Evolutionary conservation across 2,113 vertebrate species (phyloP), one percentile per base, ranked within the genome.

Genomic region (Dasyurus viverrinus): DNA sequence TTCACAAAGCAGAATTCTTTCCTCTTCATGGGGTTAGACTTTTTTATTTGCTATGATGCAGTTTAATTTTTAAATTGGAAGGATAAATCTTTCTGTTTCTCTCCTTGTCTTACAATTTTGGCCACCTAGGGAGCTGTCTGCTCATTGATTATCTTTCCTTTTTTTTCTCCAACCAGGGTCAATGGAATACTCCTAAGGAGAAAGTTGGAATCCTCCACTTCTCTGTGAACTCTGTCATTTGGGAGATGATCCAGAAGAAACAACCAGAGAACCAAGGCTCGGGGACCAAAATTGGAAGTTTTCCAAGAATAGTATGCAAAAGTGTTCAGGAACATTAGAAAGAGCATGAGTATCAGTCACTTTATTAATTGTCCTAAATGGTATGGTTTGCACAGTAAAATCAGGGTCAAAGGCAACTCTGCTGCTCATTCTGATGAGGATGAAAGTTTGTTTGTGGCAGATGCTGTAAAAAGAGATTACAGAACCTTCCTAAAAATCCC

Each of bases 1-100:
- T 92, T 7, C 55, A 91, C 92, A 90, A 93, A 92, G 53, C 12
- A 53, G 92, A 46, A 92, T 93, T 90, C 53, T 89, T 94, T 96
- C 25, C n/a, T 94, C 91, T 92, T 93, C 90, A 5, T 47, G n/a
- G 55, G 23, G 25, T 26, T 23, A 94, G 94, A 96, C 6, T 60
- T 36, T 96, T 94, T 95, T 60, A 90, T 89, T 26, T 94, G 50
- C 50, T 8, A 42, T 76, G 30, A 22, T 60, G 36, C 0, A 25
- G 93, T 48, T 95, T 96, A 25, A 92, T 48, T 95, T 96, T 91
- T 84, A 89, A 96, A 42, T 30, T 94, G 8, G 46, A 76, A 93
- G 52, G 90, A 92, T 54, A 91, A 0, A 1, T 12, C 90, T 93
- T 92, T 54, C 26, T 96, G 55, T 91, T 2, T 14, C 84, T 90